These are phyloP conservation scores for Euphydryas editha DNA, from an alignment of 2,888 invertebrate species.

Conservation along the genomic window DNA sequence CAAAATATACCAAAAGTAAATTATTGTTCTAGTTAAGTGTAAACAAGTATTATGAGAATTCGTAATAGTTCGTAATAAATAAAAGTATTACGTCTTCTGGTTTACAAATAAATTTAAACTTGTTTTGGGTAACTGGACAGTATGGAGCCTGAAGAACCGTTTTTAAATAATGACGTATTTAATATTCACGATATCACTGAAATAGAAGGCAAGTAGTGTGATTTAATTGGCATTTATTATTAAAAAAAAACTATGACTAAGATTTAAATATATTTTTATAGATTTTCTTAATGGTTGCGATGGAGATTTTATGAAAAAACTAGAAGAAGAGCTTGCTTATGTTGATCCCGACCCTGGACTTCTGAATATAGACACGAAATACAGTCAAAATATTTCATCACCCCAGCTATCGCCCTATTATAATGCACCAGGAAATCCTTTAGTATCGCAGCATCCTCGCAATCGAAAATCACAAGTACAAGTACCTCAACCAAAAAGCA, in stretches of 20 bases:
- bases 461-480: conserved; percentile 53
- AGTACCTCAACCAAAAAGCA: conserved; percentile 55
- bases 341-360: conserved; percentile 63
- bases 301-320: conserved; percentile 84
- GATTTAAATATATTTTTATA: conserved; percentile 55
- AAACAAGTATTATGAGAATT: conserved; percentile 57
- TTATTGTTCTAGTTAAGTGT: conserved; percentile 47
- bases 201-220: conserved; percentile 84
- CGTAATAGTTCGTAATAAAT: conserved; percentile 21
- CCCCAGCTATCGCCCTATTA: conserved; percentile 65
- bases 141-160: conserved; percentile 72
- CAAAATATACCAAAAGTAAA: conserved; percentile 53
- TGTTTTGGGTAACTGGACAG: not conserved
- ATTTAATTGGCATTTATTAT: not conserved
- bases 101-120: conserved; percentile 5
- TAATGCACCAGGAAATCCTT: conserved; percentile 65
- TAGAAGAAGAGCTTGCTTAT: conserved; percentile 73
- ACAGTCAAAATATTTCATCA: conserved; percentile 55
- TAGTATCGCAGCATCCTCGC: conserved; percentile 70
- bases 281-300: conserved; percentile 87
- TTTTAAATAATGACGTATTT: conserved; percentile 83
- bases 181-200: conserved; percentile 87
- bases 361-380: conserved; percentile 64
- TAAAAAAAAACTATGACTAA: conserved; percentile 12
- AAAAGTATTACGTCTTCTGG: conserved; percentile 2